Percentiles rank a stretch among this genome's conserved stretches.
phyloP scores from a whole-genome alignment of 2,888 invertebrate genomes.

The Polydrusus tereticollis region DNA sequence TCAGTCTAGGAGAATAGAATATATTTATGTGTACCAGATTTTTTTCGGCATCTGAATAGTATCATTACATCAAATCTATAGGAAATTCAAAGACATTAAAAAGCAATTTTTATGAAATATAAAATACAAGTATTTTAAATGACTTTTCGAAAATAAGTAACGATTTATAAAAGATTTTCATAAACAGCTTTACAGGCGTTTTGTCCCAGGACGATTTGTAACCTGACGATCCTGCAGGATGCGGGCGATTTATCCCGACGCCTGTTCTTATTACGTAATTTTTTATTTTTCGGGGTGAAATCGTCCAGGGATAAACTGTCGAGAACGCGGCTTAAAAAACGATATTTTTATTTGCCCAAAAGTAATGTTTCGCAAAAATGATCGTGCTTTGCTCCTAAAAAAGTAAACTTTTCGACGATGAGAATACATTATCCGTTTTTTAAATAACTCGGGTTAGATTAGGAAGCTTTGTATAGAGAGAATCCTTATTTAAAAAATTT shows the following conservation, averaged over 20 bases:
- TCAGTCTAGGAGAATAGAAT: too few species aligned
- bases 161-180: slow-evolving; percentile 12
- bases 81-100: too few species aligned
- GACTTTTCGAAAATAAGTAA: background rate
- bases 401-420: background rate
- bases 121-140: background rate
- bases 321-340: slow-evolving; percentile 33
- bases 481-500: too few species aligned
- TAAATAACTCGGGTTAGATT: too few species aligned
- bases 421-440: background rate
- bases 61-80: too few species aligned
- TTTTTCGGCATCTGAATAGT: too few species aligned
- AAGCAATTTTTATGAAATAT: too few species aligned
- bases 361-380: slow-evolving; percentile 3
- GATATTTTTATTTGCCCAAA: slow-evolving; percentile 28
- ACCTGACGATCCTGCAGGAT: slow-evolving; percentile 19
- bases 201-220: slow-evolving; percentile 16
- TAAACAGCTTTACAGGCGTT: slow-evolving; percentile 15
- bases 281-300: slow-evolving; percentile 38
- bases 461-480: too few species aligned
- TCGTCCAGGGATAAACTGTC: slow-evolving; percentile 41
- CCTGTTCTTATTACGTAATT: slow-evolving; percentile 33
- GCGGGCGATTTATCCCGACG: slow-evolving; percentile 29
- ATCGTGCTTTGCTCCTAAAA: background rate
- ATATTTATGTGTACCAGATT: too few species aligned